A percentile compares a stretch with the other conserved stretches of the same genome.
phyloP scores from a whole-genome alignment of 2,888 invertebrate genomes.

The Lucinisca nassula region DNA sequence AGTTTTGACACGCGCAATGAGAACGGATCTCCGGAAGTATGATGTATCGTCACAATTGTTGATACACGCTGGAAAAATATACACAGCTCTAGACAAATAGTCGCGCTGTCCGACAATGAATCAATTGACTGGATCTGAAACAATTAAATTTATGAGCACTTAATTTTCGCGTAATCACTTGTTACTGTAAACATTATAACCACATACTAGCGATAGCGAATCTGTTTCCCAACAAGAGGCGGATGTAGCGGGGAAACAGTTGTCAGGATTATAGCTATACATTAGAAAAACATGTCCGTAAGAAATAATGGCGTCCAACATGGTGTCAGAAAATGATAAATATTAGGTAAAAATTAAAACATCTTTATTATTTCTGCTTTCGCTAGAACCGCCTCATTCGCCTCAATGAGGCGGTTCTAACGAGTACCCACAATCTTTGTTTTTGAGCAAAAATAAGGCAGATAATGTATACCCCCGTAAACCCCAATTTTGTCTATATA shows the following conservation, averaged over 20 bases:
- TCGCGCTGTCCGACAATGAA: not conserved
- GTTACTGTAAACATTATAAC: constrained; percentile 25
- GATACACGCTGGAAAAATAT: not conserved
- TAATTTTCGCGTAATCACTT: constrained; percentile 54
- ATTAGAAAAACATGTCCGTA: no score
- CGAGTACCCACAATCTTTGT: no score
- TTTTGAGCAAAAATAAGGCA: no score
- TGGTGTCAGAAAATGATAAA: no score
- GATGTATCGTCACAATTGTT: constrained; percentile 4
- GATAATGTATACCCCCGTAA: no score
- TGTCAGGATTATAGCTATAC: no score
- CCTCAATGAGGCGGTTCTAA: no score
- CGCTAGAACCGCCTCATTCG: no score
- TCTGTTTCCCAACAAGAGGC: constrained; percentile 37
- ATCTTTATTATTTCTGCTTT: no score
- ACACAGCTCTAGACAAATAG: not conserved
- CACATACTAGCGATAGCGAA: constrained; percentile 39
- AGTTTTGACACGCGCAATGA: not conserved
- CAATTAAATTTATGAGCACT: constrained; percentile 58
- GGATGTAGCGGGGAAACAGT: not conserved
- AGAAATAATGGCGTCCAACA: no score
- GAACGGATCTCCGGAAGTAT: not conserved
- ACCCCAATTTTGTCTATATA: no score
- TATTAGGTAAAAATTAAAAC: no score
- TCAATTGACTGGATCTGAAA: constrained; percentile 42